phyloP scores from a whole-genome alignment of 1,140 invertebrate genomes.

The Bombus consobrinus region DNA sequence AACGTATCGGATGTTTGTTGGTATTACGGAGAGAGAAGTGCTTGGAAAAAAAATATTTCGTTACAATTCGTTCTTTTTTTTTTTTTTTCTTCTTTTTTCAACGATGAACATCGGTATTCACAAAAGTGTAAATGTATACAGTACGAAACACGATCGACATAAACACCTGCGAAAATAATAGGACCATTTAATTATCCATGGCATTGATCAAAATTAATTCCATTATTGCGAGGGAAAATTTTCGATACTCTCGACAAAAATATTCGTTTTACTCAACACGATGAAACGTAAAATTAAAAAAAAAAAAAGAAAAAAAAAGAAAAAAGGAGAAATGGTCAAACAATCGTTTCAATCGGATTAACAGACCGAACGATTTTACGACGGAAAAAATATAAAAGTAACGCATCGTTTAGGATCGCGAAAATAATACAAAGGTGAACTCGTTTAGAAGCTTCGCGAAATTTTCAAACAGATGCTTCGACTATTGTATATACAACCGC shows the following conservation, averaged over 20 bases:
- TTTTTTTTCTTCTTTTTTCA: not conserved
- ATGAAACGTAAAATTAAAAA: not conserved
- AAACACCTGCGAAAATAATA: conserved; percentile 52
- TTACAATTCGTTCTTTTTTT: conserved; percentile 13
- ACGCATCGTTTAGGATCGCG: conserved; percentile 5
- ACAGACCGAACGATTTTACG: conserved; percentile 18
- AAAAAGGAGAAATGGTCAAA: not conserved
- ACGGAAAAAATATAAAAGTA: conserved; percentile 6
- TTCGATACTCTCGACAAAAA: not conserved
- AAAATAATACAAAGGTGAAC: conserved; percentile 35
- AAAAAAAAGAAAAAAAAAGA: too few relatives aligned
- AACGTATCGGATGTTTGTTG: conserved; percentile 48
- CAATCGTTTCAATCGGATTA: conserved; percentile 3
- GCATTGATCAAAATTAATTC: conserved; percentile 31
- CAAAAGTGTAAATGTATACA: conserved; percentile 30
- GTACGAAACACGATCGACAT: not conserved
- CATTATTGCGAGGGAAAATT: not conserved
- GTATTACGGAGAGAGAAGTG: not conserved
- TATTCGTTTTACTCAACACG: not conserved
- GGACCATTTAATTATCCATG: conserved; percentile 52
- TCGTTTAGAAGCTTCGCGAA: conserved; percentile 31
- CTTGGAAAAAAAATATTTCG: conserved; percentile 59
- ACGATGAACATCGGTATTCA: not conserved
- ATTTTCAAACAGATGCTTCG: conserved; percentile 27
- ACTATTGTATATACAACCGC: not conserved